Percentiles rank a stretch among this genome's conserved stretches.
Evolutionary conservation across 64 coral and sea anemone genomes (phyloP).

Genomic region (Pachyseris speciosa): DNA sequence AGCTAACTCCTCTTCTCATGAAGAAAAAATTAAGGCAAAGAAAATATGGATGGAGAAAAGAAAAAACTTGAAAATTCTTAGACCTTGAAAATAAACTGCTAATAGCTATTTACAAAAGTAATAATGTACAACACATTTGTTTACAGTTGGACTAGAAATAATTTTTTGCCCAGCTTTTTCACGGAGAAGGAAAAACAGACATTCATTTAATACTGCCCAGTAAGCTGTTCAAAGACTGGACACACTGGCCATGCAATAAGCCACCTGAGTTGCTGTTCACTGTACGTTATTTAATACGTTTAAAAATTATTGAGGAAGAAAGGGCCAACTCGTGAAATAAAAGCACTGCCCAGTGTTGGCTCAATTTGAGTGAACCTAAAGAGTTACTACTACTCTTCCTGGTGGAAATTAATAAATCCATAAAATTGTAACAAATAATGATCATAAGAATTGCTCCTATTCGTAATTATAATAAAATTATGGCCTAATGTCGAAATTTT

Average conservation of each 20-base stretch:
- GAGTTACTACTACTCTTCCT: too few species aligned
- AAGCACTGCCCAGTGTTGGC: too few species aligned
- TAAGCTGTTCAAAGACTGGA: too few species aligned
- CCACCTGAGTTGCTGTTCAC: too few species aligned
- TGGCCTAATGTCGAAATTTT: neutral
- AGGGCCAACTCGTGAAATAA: too few species aligned
- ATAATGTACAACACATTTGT: conserved; percentile 14
- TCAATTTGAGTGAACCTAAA: too few species aligned
- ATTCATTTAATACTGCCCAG: too few species aligned
- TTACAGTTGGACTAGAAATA: neutral
- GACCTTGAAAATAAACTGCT: neutral
- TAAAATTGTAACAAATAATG: neutral
- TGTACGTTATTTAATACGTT: too few species aligned
- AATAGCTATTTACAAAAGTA: conserved; percentile 10
- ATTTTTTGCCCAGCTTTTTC: neutral
- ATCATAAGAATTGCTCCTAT: neutral
- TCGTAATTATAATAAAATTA: conserved; percentile 16
- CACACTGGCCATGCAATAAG: too few species aligned
- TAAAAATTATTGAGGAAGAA: too few species aligned
- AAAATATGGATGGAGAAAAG: neutral
- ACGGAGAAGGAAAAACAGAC: too few species aligned
- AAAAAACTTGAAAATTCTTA: neutral
- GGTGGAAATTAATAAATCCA: neutral
- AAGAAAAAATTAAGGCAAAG: neutral
- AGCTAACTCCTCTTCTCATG: neutral